Evolutionary conservation across 1,140 invertebrate species (phyloP), one percentile per base, ranked within the genome.

Genomic region (Phymorhynchus buccinoides): DNA sequence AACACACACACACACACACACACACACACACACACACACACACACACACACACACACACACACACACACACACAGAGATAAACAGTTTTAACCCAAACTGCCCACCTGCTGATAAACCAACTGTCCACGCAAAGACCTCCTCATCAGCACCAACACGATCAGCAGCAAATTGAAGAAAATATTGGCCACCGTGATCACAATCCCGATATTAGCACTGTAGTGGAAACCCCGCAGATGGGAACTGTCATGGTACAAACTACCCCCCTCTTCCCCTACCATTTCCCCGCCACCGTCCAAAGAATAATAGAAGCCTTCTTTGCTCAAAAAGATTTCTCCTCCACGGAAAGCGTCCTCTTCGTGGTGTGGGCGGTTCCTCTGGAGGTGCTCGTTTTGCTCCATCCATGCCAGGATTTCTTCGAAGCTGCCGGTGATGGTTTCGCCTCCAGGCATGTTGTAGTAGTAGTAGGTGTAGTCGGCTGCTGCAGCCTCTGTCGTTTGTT

Each of bases 101-200:
- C 48, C 22, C n/a, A 62, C 56, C 78, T 87, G 79, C 37, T 56
- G 30, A 71, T 68, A 85, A 42, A 86, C 35, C 52, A 85, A 84
- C 48, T 84, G 79, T 30, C n/a, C 32, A 27, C 83, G n/a, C 75
- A 77, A 35, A 12, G 78, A 56, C 30, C n/a, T 37, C 18, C 73
- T 44, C 27, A 62, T 41, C 48, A 85, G n/a, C 68, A 83, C 14
- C 77, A 87, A n/a, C 73, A 85, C 27, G 30, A 86, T 68, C 71
- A 88, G 44, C 56, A 87, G 12, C 35, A 79, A 41, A 78, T 84
- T 71, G 79, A 84, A 75, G 84, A 88, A 18, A n/a, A 86, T 44
- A 56, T 68, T 30, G 75, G 84, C 32, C 32, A 83, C 22, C 35
- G 80, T 81, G 73, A 87, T 68, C 56, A 84, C 37, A 75, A 85